phyloP scores from a whole-genome alignment of 2,888 invertebrate genomes.

The Atrina japonica region DNA sequence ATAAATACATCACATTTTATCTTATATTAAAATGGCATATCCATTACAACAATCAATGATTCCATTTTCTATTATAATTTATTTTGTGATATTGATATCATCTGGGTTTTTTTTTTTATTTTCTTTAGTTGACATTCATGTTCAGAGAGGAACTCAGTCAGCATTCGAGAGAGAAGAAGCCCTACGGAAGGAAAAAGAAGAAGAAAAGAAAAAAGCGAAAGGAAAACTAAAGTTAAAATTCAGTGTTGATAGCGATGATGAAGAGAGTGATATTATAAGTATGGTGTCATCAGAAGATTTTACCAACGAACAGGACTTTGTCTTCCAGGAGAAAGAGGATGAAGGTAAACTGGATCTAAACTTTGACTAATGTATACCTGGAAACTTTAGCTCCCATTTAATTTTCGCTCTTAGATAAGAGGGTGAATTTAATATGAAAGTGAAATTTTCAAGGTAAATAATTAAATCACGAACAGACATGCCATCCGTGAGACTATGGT shows the following conservation, averaged over 20 bases:
- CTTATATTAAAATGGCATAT: too few relatives aligned
- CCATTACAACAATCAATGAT: too few relatives aligned
- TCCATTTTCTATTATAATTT: too few relatives aligned
- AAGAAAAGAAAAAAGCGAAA: conserved; percentile 34
- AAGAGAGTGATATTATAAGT: conserved; percentile 48
- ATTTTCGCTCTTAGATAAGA: too few relatives aligned
- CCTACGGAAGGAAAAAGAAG: conserved; percentile 18
- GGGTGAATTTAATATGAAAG: too few relatives aligned
- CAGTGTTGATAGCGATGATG: conserved; percentile 8
- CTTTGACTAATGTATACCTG: too few relatives aligned
- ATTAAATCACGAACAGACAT: too few relatives aligned
- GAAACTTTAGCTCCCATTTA: too few relatives aligned
- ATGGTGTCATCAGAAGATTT: conserved; percentile 57
- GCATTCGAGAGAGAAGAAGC: conserved; percentile 44
- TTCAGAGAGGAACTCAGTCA: conserved; percentile 55
- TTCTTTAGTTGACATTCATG: conserved; percentile 57
- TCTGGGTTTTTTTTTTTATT: not conserved
- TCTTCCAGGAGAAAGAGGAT: conserved; percentile 35
- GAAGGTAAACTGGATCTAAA: not conserved
- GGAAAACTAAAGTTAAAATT: conserved; percentile 18
- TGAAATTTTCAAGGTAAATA: too few relatives aligned
- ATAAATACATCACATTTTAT: too few relatives aligned
- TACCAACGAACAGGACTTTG: conserved; percentile 42
- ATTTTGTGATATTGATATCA: too few relatives aligned
- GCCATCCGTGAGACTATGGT: too few relatives aligned